Evolutionary conservation across 30 jellyfish, hydroid and myxozoan species (phyloP).

Genomic region (Cassiopea xamachana): DNA sequence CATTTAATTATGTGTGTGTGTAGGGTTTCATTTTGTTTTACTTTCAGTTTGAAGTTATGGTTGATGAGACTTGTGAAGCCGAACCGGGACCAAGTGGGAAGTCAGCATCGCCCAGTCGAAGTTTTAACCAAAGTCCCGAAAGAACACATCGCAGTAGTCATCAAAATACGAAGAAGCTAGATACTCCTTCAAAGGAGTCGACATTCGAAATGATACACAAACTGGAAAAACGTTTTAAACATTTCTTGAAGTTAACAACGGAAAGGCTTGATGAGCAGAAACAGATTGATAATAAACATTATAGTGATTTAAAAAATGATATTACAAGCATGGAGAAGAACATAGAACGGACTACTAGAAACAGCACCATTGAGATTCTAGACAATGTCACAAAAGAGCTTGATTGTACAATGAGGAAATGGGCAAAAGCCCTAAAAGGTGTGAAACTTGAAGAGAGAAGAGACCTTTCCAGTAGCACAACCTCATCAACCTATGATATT

Average conservation of each 20-base stretch:
- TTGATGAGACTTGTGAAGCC: constrained; percentile 43
- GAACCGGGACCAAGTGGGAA: constrained; percentile 38
- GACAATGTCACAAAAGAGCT: constrained; percentile 61
- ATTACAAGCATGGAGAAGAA: constrained; percentile 59
- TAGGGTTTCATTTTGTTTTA: neutral
- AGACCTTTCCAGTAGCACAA: constrained; percentile 34
- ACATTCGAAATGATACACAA: constrained; percentile 51
- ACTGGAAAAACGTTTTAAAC: constrained; percentile 52
- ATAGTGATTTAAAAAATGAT: constrained; percentile 56
- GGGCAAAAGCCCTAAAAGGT: constrained; percentile 44
- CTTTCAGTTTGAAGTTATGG: constrained; percentile 58
- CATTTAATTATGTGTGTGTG: no score
- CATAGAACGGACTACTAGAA: constrained; percentile 38
- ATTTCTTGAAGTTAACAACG: constrained; percentile 57
- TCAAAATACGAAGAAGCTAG: neutral
- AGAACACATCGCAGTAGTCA: constrained; percentile 32
- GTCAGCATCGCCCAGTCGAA: constrained; percentile 22
- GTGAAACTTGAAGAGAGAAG: constrained; percentile 27
- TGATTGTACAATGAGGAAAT: constrained; percentile 58
- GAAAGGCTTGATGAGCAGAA: constrained; percentile 71
- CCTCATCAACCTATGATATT: constrained; percentile 53
- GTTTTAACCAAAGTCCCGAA: constrained; percentile 2
- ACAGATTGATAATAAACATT: constrained; percentile 50
- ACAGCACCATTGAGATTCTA: constrained; percentile 53
- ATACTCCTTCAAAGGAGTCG: constrained; percentile 21